Evolutionary conservation across 2,888 invertebrate species (phyloP), one percentile per base, ranked within the genome.

Genomic region (Ligdia adustata): DNA sequence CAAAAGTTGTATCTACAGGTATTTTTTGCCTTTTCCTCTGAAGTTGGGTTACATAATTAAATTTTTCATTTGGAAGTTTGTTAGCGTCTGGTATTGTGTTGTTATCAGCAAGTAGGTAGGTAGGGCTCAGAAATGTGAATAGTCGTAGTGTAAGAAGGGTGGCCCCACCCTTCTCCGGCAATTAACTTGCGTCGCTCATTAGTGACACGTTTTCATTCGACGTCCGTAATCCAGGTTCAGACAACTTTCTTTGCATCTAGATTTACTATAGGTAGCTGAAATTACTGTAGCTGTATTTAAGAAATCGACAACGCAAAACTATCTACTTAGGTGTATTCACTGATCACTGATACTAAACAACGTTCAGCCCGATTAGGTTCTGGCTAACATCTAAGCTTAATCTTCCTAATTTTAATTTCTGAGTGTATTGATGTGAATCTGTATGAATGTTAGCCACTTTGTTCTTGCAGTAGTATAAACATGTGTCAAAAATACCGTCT

Each of bases 111-210:
- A n/a, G n/a, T n/a, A n/a, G n/a, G n/a, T n/a, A n/a, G 69, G 66
- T 58, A 61, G 57, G 60, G 28, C 45, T 55, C 40, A 62, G 57
- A 64, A 37, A 27, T 37, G 55, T 67, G 65, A 67, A 58, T 69
- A 70, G n/a, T n/a, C n/a, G n/a, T n/a, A n/a, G 66, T 69, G 66
- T 58, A 61, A 67, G 65, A 37, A 56, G 66, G 60, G 55, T 62
- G 51, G 20, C 68, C 69, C 67, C n/a, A n/a, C n/a, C n/a, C n/a
- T n/a, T n/a, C n/a, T 62, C 60, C 68, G 62, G 76, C 81, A 83
- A 84, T 86, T 84, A 85, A 82, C 78, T 43, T 79, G 77, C 78
- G 72, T 72, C 75, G 76, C 82, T 87, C 86, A 86, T 86, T 86
- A 86, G 76, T 81, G 80, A 79, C 65, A 75, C 78, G 80, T 85